Conservation (phyloP, 2,797 vertebrate genomes). For the Ceryle rudis region DNA sequence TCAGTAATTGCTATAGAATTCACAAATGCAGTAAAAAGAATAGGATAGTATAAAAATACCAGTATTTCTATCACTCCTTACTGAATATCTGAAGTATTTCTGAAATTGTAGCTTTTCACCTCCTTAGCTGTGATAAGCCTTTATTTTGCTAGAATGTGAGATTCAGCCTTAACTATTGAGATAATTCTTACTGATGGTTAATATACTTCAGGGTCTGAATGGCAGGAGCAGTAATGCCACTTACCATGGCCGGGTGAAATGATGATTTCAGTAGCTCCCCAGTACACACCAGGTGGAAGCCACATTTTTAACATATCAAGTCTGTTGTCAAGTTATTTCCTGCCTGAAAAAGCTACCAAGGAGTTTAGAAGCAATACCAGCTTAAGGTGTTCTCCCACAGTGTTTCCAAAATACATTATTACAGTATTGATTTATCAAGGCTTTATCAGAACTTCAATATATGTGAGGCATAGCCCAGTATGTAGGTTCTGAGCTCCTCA, state of each 20-base stretch:
- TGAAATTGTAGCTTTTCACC: not conserved
- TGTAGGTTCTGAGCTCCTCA: not conserved
- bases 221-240: accelerated
- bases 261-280: not conserved
- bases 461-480: not conserved
- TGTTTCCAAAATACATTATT: not conserved
- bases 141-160: not conserved
- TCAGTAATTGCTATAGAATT: not conserved
- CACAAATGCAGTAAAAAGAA: not conserved
- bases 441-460: not conserved
- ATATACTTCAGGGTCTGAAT: not conserved
- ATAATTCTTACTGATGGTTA: not conserved
- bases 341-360: not conserved
- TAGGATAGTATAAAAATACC: not conserved
- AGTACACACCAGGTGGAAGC: not conserved
- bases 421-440: not conserved
- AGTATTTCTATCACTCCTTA: not conserved
- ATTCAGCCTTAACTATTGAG: not conserved
- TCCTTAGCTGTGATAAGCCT: not conserved
- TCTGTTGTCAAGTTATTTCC: not conserved
- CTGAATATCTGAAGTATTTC: not conserved
- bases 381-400: not conserved
- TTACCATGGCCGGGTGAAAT: not conserved
- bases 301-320: not conserved
- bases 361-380: not conserved